Evolutionary conservation across 2,113 vertebrate genomes (phyloP).

Genomic region (Morone chrysops): DNA sequence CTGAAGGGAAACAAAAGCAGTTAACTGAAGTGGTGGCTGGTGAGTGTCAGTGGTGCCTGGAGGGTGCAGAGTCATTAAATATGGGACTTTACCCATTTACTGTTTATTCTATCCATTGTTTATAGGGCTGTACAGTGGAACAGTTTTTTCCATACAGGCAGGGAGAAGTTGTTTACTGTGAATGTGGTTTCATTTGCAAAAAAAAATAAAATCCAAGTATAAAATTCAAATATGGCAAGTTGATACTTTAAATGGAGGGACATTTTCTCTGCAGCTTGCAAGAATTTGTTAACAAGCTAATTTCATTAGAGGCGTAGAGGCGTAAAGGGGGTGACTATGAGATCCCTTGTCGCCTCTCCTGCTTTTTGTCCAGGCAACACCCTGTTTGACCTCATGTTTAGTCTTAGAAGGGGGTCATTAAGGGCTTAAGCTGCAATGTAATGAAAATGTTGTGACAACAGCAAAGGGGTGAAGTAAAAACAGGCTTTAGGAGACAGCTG

Average conservation of each 20-base stretch:
- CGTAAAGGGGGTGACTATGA: constrained; percentile 1
- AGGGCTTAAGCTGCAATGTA: constrained; percentile 76
- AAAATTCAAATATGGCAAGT: background rate
- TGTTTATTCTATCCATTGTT: constrained; percentile 51
- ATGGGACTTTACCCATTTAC: constrained; percentile 33
- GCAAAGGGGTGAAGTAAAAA: constrained; percentile 73
- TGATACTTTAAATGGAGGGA: background rate
- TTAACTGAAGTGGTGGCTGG: background rate
- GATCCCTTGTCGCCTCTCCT: constrained; percentile 32
- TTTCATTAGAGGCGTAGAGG: background rate
- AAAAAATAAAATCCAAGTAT: background rate
- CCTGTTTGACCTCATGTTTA: constrained; percentile 77
- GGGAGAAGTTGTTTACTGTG: constrained; percentile 1
- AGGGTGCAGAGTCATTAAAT: constrained; percentile 47
- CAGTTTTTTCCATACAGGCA: constrained; percentile 17
- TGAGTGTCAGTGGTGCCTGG: constrained; percentile 28
- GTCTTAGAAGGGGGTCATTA: constrained; percentile 76
- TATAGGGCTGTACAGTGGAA: constrained; percentile 58
- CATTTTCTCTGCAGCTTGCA: constrained; percentile 1
- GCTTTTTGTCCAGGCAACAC: constrained; percentile 60
- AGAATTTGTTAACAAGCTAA: background rate
- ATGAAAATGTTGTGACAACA: constrained; percentile 83
- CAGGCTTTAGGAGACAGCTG: constrained; percentile 77
- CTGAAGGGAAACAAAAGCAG: constrained; percentile 17
- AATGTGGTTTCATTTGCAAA: background rate